phyloP scores from a whole-genome alignment of 2,113 vertebrate species.

The Tenrec ecaudatus region DNA sequence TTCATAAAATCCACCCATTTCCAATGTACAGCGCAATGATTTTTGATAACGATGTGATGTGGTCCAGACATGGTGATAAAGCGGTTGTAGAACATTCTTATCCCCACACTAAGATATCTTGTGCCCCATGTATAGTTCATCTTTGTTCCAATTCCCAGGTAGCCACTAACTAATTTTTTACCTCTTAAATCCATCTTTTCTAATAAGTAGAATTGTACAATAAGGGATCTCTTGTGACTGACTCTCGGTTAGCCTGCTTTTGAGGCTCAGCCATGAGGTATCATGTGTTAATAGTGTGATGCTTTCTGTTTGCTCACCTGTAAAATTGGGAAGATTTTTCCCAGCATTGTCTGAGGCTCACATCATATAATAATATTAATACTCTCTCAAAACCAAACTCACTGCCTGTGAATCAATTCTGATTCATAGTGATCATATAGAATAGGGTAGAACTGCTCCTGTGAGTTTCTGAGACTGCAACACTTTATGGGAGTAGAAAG shows the following conservation, averaged over 20 bases:
- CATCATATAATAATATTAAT: no score
- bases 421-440: no score
- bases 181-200: not conserved
- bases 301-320: constrained; percentile 13
- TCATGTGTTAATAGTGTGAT: not conserved
- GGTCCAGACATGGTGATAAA: not conserved
- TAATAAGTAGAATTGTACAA: not conserved
- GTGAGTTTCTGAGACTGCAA: no score
- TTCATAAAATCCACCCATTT: constrained; percentile 60
- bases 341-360: not conserved
- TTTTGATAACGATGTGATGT: constrained; percentile 62
- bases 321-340: not conserved
- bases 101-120: not conserved
- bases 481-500: no score
- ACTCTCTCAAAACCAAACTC: no score
- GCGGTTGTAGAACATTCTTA: constrained; percentile 47
- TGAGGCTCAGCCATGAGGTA: not conserved
- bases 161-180: not conserved
- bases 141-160: not conserved
- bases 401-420: no score
- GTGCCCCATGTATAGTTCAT: not conserved
- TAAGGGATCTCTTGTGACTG: not conserved
- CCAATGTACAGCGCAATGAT: constrained; percentile 14
- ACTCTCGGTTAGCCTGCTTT: not conserved
- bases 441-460: no score